Conservation (phyloP, 2,888 invertebrate species). For the Cyclophora albipunctata region DNA sequence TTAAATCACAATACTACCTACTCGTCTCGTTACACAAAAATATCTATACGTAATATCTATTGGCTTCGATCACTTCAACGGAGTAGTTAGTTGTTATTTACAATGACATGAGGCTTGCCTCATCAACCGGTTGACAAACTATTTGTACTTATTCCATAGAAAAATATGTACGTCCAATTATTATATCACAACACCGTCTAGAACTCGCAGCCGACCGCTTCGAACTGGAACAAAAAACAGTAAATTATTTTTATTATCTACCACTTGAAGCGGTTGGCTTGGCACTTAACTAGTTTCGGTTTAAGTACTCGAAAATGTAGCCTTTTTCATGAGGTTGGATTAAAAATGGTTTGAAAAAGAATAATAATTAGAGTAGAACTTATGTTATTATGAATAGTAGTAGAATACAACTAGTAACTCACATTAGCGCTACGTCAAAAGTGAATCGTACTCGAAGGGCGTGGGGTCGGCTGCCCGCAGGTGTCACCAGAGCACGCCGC, state of each 20-base stretch:
- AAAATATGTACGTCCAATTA: conserved; percentile 66
- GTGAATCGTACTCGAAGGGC: conserved; percentile 76
- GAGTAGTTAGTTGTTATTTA: conserved; percentile 44
- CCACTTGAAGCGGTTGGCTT: too few relatives aligned
- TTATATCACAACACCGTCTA: conserved; percentile 64
- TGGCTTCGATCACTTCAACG: conserved; percentile 34
- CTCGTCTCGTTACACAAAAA: conserved; percentile 50
- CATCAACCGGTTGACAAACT: conserved; percentile 42
- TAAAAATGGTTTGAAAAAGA: too few relatives aligned
- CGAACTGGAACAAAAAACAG: conserved; percentile 53
- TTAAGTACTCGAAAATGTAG: too few relatives aligned
- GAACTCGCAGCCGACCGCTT: conserved; percentile 61
- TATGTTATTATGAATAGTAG: too few relatives aligned
- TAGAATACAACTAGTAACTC: conserved; percentile 29
- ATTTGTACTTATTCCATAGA: conserved; percentile 72
- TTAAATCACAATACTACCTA: conserved; percentile 39
- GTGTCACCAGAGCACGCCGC: conserved; percentile 83
- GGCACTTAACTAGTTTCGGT: too few relatives aligned
- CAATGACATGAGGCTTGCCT: conserved; percentile 35
- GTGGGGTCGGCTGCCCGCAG: conserved; percentile 73
- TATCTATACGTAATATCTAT: conserved; percentile 37
- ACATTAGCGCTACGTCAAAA: conserved; percentile 72
- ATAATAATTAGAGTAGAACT: too few relatives aligned
- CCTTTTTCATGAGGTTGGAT: too few relatives aligned
- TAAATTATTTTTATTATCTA: not conserved